These are phyloP conservation scores for Heliothis peltigera DNA, from an alignment of 2,888 invertebrate genomes.

Conservation along the genomic window DNA sequence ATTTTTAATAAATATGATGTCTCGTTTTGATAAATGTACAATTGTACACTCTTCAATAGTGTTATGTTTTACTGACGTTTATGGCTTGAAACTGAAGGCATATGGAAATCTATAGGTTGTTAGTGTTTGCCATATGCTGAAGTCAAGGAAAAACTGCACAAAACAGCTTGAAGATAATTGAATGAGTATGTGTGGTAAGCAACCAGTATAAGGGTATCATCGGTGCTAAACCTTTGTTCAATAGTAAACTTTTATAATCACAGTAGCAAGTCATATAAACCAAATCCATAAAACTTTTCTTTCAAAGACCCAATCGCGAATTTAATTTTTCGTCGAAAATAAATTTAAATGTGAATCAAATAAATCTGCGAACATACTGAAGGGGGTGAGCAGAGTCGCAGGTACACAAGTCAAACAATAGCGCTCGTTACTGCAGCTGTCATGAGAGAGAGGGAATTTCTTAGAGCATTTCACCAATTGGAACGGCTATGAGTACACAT, in stretches of 20 bases:
- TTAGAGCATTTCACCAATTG: no score
- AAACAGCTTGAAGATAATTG: no score
- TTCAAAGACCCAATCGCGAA: not conserved
- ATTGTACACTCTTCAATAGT: no score
- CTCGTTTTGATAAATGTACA: not conserved
- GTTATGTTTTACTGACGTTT: not conserved
- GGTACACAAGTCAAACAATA: slow-evolving; percentile 53
- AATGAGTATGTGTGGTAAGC: no score
- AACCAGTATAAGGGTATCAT: no score
- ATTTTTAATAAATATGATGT: not conserved
- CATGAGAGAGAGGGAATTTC: slow-evolving; percentile 40
- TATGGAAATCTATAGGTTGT: not conserved
- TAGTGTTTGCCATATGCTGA: not conserved
- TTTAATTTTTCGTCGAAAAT: slow-evolving; percentile 23
- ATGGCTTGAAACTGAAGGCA: not conserved
- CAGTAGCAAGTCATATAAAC: no score
- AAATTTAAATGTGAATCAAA: slow-evolving; percentile 47
- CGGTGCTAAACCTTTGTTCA: no score
- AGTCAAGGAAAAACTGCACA: no score
- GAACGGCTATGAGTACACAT: no score
- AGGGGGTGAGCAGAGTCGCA: slow-evolving; percentile 37
- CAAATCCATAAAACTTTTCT: no score
- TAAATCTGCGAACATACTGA: slow-evolving; percentile 32
- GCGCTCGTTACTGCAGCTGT: slow-evolving; percentile 45
- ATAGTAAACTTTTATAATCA: no score